These are phyloP conservation scores for Embiotoca jacksoni DNA, from an alignment of 2,113 vertebrate genomes.

Conservation along the genomic window DNA sequence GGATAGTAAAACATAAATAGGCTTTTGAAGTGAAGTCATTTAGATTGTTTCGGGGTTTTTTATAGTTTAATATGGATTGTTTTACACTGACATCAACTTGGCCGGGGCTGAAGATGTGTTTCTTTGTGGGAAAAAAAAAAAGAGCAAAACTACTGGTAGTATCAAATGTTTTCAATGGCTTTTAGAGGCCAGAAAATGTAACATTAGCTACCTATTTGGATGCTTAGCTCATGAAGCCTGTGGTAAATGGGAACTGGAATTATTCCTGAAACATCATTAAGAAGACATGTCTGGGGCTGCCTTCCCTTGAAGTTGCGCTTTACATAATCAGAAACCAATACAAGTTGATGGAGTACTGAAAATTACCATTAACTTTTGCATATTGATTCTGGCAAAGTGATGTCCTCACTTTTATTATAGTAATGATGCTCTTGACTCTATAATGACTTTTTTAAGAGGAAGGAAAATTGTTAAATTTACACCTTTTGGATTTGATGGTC, in stretches of 20 bases:
- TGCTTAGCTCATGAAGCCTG: slow-evolving; percentile 68
- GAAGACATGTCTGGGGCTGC: slow-evolving; percentile 37
- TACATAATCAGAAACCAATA: slow-evolving; percentile 56
- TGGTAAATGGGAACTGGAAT: slow-evolving; percentile 68
- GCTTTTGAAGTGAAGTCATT: slow-evolving; percentile 75
- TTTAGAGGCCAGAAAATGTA: slow-evolving; percentile 71
- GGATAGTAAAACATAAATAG: slow-evolving; percentile 73
- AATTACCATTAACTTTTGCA: slow-evolving; percentile 58
- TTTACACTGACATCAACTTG: slow-evolving; percentile 80
- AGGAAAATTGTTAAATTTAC: slow-evolving; percentile 79
- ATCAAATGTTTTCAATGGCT: slow-evolving; percentile 74
- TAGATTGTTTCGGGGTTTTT: slow-evolving; percentile 47
- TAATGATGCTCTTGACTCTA: slow-evolving; percentile 59
- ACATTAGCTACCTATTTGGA: slow-evolving; percentile 76
- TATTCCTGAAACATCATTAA: slow-evolving; percentile 55
- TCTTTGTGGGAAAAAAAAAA: slow-evolving; percentile 64
- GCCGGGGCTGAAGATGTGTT: slow-evolving; percentile 61
- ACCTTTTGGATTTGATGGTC: slow-evolving; percentile 70
- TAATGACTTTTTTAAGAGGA: slow-evolving; percentile 73
- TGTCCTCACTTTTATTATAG: slow-evolving; percentile 47
- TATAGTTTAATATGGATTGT: slow-evolving; percentile 73
- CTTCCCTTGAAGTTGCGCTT: slow-evolving; percentile 29
- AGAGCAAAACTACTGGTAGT: slow-evolving; percentile 62
- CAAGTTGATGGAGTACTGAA: slow-evolving; percentile 45
- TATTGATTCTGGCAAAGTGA: slow-evolving; percentile 56